A percentile compares a stretch with the other conserved stretches of the same genome.
Evolutionary conservation across 2,113 vertebrate genomes (phyloP).

Genomic region (Thamnophis sirtalis): DNA sequence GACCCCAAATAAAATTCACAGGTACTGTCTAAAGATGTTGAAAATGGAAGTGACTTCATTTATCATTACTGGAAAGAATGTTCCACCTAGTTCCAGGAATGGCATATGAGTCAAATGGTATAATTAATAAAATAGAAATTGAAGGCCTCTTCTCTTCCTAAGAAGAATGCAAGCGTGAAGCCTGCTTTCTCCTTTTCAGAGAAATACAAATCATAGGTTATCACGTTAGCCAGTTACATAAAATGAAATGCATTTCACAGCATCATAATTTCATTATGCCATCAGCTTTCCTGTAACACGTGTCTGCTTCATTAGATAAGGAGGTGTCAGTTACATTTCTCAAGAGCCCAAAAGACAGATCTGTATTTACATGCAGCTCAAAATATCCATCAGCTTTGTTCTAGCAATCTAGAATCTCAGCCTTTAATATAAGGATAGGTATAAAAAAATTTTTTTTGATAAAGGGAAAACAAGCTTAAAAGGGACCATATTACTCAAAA

Average conservation of each 20-base stretch:
- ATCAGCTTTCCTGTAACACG: not conserved
- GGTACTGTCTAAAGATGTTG: not conserved
- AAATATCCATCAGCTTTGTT: not conserved
- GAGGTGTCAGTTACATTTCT: not conserved
- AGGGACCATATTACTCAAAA: not conserved
- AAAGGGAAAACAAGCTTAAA: not conserved
- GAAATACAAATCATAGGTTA: not conserved
- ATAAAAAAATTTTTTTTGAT: not conserved
- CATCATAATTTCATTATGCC: not conserved
- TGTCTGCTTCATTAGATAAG: not conserved
- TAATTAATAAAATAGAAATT: not conserved
- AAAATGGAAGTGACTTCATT: constrained; percentile 12
- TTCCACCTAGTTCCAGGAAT: constrained; percentile 2
- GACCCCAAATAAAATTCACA: not conserved
- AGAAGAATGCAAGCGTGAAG: not conserved
- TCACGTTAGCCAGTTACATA: not conserved
- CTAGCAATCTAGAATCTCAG: not conserved
- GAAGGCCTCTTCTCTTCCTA: not conserved
- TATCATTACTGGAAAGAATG: not conserved
- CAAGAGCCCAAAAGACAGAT: not conserved
- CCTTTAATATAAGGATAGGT: not conserved
- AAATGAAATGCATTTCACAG: not conserved
- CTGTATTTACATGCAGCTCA: not conserved
- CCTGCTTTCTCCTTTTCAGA: not conserved
- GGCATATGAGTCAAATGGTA: not conserved